Conservation (phyloP, 1,140 invertebrate genomes). For the Musca vetustissima region DNA sequence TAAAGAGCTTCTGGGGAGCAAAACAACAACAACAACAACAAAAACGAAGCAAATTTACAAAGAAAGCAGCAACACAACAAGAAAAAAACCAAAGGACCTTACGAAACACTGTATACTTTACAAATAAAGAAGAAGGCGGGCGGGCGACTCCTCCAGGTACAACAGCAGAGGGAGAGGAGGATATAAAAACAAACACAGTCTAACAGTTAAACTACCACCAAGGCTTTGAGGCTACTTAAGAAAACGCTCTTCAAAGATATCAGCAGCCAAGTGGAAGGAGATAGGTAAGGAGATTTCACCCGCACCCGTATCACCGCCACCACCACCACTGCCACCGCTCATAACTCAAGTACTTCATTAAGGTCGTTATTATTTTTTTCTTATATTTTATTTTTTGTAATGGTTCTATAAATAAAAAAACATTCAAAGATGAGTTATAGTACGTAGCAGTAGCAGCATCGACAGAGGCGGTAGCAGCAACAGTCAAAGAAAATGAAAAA, state of each 20-base stretch:
- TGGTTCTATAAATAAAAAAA: slow-evolving; percentile 20
- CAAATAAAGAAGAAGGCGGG: too few relatives aligned
- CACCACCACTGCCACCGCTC: too few relatives aligned
- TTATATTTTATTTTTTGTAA: not conserved
- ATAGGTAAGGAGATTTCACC: too few relatives aligned
- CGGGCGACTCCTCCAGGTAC: not conserved
- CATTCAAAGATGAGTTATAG: too few relatives aligned
- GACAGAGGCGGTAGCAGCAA: too few relatives aligned
- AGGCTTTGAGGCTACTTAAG: too few relatives aligned
- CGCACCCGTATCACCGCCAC: too few relatives aligned
- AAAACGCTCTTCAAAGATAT: too few relatives aligned
- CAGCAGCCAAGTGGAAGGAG: too few relatives aligned
- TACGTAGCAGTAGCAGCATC: too few relatives aligned
- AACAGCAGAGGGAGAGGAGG: not conserved
- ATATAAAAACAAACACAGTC: slow-evolving; percentile 5
- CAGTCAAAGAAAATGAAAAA: too few relatives aligned
- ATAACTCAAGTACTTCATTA: slow-evolving; percentile 21
- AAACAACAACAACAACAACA: not conserved
- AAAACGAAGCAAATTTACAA: not conserved
- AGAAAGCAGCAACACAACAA: too few relatives aligned
- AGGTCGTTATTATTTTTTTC: slow-evolving; percentile 2
- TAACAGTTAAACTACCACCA: not conserved
- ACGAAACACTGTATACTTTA: not conserved
- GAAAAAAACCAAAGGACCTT: not conserved
- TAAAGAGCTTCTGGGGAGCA: slow-evolving; percentile 3